Percentiles rank a stretch among this genome's conserved stretches.
Conservation (phyloP, 2,888 invertebrate genomes). For the Ophioninae sp. region DNA sequence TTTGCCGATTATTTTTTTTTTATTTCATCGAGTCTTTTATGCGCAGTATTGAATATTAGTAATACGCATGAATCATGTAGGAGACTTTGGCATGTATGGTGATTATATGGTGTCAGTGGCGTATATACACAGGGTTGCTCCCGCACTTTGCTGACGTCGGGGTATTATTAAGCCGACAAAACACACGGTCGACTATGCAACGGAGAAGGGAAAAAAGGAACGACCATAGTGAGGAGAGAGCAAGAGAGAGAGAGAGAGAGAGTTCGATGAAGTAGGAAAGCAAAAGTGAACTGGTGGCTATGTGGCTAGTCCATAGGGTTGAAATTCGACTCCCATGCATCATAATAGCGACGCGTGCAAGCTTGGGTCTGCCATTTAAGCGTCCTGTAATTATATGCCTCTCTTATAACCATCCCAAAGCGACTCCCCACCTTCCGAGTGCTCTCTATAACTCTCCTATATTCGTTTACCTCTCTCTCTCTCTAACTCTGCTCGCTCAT, state of each 20-base stretch:
- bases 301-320: slow-evolving; percentile 78
- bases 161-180: slow-evolving; percentile 79
- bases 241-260: slow-evolving; percentile 34
- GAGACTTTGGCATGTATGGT: slow-evolving; percentile 72
- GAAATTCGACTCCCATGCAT: slow-evolving; percentile 80
- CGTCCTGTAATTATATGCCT: slow-evolving; percentile 77
- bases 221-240: slow-evolving; percentile 18
- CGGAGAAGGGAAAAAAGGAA: slow-evolving; percentile 43
- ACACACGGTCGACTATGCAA: slow-evolving; percentile 56
- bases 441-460: slow-evolving; percentile 45
- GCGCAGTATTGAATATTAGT: slow-evolving; percentile 68
- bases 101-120: slow-evolving; percentile 78
- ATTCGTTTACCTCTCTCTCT: slow-evolving; percentile 18
- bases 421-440: slow-evolving; percentile 24
- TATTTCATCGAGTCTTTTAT: slow-evolving; percentile 37
- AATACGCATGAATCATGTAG: slow-evolving; percentile 72
- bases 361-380: slow-evolving; percentile 74
- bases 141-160: slow-evolving; percentile 74
- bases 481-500: slow-evolving; percentile 15
- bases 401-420: slow-evolving; percentile 59
- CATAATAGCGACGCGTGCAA: slow-evolving; percentile 78
- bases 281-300: slow-evolving; percentile 65
- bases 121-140: slow-evolving; percentile 71
- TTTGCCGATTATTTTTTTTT: slow-evolving; percentile 37
- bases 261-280: slow-evolving; percentile 36